phyloP scores from a whole-genome alignment of 2,888 invertebrate genomes.

The Helobdella robusta region DNA sequence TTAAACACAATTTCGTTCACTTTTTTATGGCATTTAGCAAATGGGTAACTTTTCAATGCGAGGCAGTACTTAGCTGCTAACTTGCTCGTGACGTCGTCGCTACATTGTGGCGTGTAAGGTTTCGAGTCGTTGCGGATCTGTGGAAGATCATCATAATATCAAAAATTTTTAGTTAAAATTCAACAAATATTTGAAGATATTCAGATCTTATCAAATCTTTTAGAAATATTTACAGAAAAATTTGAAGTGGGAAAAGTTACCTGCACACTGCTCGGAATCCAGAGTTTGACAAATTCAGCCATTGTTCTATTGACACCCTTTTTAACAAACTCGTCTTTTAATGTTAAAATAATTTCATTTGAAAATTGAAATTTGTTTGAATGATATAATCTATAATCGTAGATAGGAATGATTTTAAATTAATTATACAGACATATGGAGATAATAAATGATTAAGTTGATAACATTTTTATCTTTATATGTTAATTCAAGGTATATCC shows the following conservation, averaged over 20 bases:
- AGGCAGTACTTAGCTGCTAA: neutral
- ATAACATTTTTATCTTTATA: neutral
- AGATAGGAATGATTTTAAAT: neutral
- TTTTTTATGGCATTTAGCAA: slow-evolving; percentile 21
- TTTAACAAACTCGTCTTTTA: neutral
- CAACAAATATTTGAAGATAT: neutral
- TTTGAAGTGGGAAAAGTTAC: neutral
- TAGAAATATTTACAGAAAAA: neutral
- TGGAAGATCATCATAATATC: neutral
- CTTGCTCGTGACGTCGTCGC: neutral
- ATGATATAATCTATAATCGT: neutral
- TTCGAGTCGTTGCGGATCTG: neutral
- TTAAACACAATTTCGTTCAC: neutral
- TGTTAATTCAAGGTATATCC: too few species aligned
- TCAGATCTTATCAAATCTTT: neutral
- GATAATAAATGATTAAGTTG: neutral
- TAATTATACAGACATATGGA: neutral
- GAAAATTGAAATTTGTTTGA: neutral
- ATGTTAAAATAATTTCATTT: neutral
- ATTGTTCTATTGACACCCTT: neutral
- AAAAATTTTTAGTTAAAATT: neutral
- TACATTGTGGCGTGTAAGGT: neutral
- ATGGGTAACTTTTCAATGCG: slow-evolving; percentile 2
- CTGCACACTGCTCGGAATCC: slow-evolving; percentile 1
- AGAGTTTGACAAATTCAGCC: neutral